Evolutionary conservation across 2,113 vertebrate genomes (phyloP).

Genomic region (Natator depressus): DNA sequence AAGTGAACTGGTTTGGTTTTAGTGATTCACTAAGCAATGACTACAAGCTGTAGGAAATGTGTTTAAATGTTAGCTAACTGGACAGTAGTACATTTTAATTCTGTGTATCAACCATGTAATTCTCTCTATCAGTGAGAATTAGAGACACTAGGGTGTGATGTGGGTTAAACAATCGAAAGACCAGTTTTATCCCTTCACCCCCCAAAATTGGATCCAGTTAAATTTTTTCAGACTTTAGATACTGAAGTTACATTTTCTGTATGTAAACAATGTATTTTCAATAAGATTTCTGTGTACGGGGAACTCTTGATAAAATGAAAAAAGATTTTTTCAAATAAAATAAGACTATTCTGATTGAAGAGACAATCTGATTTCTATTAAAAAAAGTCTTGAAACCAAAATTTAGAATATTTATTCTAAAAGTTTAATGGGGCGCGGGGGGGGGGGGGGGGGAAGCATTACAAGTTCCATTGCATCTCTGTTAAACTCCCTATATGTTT

Average conservation of each 20-base stretch:
- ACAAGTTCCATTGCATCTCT: neutral
- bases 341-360: neutral
- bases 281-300: neutral
- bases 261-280: neutral
- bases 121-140: neutral
- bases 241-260: neutral
- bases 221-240: neutral
- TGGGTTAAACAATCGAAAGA: neutral
- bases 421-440: neutral
- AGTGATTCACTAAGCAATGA: neutral
- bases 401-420: neutral
- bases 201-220: neutral
- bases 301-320: neutral
- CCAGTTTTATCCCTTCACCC: neutral
- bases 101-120: neutral
- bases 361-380: neutral
- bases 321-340: neutral
- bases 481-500: neutral
- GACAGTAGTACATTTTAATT: neutral
- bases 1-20: fast-evolving
- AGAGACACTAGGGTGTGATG: neutral
- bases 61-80: neutral
- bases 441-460: neutral
- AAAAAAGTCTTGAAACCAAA: neutral
- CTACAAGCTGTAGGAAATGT: neutral